These are phyloP conservation scores for Peromyscus eremicus DNA, from an alignment of 2,797 vertebrate species.

Conservation along the genomic window DNA sequence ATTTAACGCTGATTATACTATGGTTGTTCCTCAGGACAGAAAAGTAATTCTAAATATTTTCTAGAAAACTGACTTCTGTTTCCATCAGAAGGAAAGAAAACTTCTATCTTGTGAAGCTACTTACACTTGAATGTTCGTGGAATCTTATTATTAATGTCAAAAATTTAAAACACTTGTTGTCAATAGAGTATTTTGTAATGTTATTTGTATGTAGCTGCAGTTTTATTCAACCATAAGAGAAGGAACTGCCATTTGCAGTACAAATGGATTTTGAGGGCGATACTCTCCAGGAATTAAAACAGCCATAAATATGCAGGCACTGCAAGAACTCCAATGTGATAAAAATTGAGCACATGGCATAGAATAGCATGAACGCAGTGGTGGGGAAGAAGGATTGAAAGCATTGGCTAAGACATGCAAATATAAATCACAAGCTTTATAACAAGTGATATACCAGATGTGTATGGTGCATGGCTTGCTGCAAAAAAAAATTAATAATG, in stretches of 20 bases:
- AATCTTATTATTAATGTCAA: not conserved
- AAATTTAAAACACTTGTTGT: not conserved
- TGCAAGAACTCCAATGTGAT: not conserved
- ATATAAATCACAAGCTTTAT: not conserved
- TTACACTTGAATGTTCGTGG: not conserved
- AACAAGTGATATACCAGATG: not conserved
- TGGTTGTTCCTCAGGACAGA: not conserved
- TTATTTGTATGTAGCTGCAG: not conserved
- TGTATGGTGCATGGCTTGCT: not conserved
- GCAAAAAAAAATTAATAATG: not conserved
- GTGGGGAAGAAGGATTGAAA: accelerated
- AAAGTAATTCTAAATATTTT: not conserved
- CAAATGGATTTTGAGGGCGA: accelerated
- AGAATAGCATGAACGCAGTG: not conserved
- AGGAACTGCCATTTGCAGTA: not conserved
- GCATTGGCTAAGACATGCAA: not conserved
- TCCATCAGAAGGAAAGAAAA: not conserved
- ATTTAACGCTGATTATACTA: too few relatives aligned
- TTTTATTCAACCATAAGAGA: not conserved
- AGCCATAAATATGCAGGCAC: not conserved
- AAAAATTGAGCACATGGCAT: not conserved
- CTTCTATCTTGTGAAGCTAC: not conserved
- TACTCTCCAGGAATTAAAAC: not conserved
- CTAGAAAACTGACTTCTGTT: not conserved
- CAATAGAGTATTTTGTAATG: not conserved